A percentile compares a stretch with the other conserved stretches of the same genome.
Conservation (phyloP, 2,888 invertebrate genomes). For the Polydrusus pterygomalis region DNA sequence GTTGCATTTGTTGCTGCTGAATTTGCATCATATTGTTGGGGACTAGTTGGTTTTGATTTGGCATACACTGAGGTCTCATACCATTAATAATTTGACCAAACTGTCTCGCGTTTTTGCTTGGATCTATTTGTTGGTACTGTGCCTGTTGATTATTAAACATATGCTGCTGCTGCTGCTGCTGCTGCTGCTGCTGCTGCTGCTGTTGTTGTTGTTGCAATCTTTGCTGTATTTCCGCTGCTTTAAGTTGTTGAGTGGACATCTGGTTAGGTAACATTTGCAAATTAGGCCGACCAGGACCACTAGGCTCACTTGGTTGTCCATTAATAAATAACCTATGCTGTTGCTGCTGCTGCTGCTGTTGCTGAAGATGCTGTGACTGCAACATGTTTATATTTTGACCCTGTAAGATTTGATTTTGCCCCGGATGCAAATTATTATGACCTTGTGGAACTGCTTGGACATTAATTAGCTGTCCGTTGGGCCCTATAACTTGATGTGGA, state of each 20-base stretch:
- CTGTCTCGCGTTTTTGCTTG: slow-evolving; percentile 65
- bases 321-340: slow-evolving; percentile 66
- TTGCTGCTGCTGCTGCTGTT: slow-evolving; percentile 56
- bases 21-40: slow-evolving; percentile 52
- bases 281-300: slow-evolving; percentile 69
- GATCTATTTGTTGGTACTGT: slow-evolving; percentile 69
- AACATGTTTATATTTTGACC: slow-evolving; percentile 63
- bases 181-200: slow-evolving; percentile 51
- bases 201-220: slow-evolving; percentile 51
- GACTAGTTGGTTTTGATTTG: slow-evolving; percentile 70
- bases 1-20: slow-evolving; percentile 71
- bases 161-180: slow-evolving; percentile 55
- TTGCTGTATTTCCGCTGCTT: slow-evolving; percentile 51
- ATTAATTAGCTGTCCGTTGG: slow-evolving; percentile 78
- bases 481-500: slow-evolving; percentile 73
- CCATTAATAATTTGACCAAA: slow-evolving; percentile 64
- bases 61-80: slow-evolving; percentile 63
- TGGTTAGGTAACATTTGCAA: slow-evolving; percentile 67
- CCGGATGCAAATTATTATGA: slow-evolving; percentile 63
- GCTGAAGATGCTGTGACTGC: slow-evolving; percentile 58
- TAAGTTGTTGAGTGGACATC: slow-evolving; percentile 61
- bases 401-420: slow-evolving; percentile 62
- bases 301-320: slow-evolving; percentile 68
- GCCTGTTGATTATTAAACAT: slow-evolving; percentile 57
- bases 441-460: slow-evolving; percentile 72